Evolutionary conservation across 1,140 invertebrate genomes (phyloP).

Genomic region (Heterodera schachtii): DNA sequence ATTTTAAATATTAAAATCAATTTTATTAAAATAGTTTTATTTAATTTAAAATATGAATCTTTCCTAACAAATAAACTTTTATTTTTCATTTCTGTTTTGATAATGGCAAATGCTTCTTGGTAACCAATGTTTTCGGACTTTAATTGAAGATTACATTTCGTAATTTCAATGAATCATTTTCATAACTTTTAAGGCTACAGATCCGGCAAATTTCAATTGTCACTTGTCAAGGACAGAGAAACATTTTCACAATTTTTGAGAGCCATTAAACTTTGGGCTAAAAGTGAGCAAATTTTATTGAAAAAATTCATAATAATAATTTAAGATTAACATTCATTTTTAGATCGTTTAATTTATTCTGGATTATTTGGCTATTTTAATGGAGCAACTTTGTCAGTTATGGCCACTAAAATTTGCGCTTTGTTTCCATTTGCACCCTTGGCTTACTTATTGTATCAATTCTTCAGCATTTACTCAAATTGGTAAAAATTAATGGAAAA

Average conservation of each 20-base stretch:
- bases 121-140: no score
- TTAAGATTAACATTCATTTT: no score
- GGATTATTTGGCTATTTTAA: constrained; percentile 26
- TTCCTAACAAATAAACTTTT: no score
- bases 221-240: background rate
- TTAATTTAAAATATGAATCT: no score
- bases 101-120: no score
- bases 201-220: constrained; percentile 23
- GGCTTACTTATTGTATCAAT: constrained; percentile 18
- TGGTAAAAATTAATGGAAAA: background rate
- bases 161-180: background rate
- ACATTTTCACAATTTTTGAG: constrained; percentile 3
- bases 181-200: background rate
- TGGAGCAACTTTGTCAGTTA: constrained; percentile 22
- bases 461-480: constrained; percentile 17
- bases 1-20: background rate
- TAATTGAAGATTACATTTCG: no score
- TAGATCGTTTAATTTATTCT: constrained; percentile 13
- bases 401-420: constrained; percentile 20
- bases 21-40: background rate
- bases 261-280: constrained; percentile 22
- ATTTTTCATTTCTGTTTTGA: no score
- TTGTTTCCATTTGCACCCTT: constrained; percentile 12
- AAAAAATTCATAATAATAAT: no score
- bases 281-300: constrained; percentile 2